Evolutionary conservation across 2,888 invertebrate species (phyloP).

Genomic region (Catocala sponsa): DNA sequence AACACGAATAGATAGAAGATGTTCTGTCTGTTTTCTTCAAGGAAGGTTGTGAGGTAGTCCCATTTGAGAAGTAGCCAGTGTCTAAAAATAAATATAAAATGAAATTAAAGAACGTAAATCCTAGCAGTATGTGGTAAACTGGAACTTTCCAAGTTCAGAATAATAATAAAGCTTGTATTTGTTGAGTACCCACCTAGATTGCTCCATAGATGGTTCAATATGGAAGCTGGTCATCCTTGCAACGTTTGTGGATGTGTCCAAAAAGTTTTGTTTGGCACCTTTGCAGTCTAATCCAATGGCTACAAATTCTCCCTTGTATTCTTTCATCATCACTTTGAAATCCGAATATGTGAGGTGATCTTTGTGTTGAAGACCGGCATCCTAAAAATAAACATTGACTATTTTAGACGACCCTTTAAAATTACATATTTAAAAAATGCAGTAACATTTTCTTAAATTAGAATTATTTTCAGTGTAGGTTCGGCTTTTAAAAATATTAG

Average conservation of each 20-base stretch:
- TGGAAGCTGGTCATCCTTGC: constrained; percentile 98
- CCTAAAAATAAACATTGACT: no score
- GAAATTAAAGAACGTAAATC: no score
- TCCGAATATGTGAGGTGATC: constrained; percentile 96
- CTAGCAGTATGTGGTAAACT: no score
- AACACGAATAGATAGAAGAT: constrained; percentile 98
- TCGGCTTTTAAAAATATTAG: no score
- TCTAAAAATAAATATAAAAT: constrained; percentile 64
- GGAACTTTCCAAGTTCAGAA: no score
- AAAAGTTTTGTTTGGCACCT: constrained; percentile 97
- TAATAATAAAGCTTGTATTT: no score
- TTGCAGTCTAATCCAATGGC: constrained; percentile 98
- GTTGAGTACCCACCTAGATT: constrained; percentile 75
- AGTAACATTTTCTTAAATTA: no score
- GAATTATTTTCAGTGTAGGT: no score
- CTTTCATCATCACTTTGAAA: constrained; percentile 98
- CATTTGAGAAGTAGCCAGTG: constrained; percentile 93
- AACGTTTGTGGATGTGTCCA: constrained; percentile 97
- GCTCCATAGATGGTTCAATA: constrained; percentile 93
- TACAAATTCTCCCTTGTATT: constrained; percentile 98
- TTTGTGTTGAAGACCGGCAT: constrained; percentile 96
- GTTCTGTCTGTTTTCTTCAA: constrained; percentile 98
- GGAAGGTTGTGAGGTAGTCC: constrained; percentile 95
- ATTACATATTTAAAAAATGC: no score
- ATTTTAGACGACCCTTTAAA: no score